Evolutionary conservation across 2,113 vertebrate species (phyloP).

Genomic region (Microcebus ravelobensis): DNA sequence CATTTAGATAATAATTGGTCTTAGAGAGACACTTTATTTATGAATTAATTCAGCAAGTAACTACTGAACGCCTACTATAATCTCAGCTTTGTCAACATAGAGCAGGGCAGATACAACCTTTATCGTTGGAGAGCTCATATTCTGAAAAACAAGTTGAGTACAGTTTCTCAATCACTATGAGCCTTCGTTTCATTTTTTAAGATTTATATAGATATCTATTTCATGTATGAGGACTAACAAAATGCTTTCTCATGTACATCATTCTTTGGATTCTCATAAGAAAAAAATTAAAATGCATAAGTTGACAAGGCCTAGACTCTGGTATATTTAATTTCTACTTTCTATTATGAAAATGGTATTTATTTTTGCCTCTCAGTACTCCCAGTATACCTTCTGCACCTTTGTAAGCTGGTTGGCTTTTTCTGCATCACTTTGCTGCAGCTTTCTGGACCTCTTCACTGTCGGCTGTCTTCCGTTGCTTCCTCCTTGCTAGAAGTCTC

Average conservation of each 20-base stretch:
- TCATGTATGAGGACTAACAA: neutral
- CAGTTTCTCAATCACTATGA: neutral
- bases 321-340: neutral
- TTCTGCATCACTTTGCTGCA: neutral
- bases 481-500: neutral
- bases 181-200: neutral
- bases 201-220: neutral
- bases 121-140: neutral
- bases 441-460: no score
- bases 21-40: neutral
- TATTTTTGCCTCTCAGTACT: neutral
- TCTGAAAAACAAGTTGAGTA: neutral
- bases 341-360: neutral
- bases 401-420: neutral
- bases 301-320: neutral
- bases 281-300: neutral
- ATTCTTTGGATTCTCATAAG: neutral
- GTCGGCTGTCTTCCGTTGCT: neutral
- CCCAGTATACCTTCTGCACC: neutral
- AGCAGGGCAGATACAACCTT: fast-evolving
- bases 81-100: neutral
- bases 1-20: neutral
- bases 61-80: neutral
- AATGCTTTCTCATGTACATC: neutral
- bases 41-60: neutral